phyloP scores from a whole-genome alignment of 2,888 invertebrate genomes.

The Apodemia zela region DNA sequence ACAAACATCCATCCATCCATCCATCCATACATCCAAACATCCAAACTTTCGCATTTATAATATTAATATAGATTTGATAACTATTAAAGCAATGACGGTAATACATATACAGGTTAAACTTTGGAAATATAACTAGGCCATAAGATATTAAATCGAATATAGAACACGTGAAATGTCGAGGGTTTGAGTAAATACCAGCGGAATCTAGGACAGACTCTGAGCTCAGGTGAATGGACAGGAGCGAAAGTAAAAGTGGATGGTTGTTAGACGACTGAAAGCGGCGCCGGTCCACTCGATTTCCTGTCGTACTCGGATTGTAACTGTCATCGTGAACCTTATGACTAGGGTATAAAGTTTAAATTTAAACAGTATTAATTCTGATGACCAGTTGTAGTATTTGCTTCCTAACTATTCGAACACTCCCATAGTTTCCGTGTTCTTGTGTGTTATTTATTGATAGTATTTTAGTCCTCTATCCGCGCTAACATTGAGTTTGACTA shows the following conservation, averaged over 20 bases:
- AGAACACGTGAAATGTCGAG: conserved; percentile 21
- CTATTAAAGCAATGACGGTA: too few relatives aligned
- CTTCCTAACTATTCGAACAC: conserved; percentile 12
- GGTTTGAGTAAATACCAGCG: conserved; percentile 33
- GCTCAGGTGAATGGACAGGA: conserved; percentile 62
- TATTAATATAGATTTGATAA: too few relatives aligned
- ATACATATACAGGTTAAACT: neutral
- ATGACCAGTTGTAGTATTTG: conserved; percentile 7
- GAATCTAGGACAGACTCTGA: conserved; percentile 40
- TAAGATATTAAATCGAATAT: conserved; percentile 1
- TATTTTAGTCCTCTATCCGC: neutral
- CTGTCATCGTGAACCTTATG: conserved; percentile 15
- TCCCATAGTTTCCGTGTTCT: conserved; percentile 12
- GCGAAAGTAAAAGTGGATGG: conserved; percentile 71
- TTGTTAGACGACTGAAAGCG: conserved; percentile 46
- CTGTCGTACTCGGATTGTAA: conserved; percentile 31
- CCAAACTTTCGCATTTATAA: too few relatives aligned
- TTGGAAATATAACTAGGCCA: neutral
- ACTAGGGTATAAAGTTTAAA: conserved; percentile 16
- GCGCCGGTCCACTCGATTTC: conserved; percentile 42
- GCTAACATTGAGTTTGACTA: neutral
- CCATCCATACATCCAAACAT: too few relatives aligned
- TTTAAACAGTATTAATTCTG: neutral
- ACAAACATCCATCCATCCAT: too few relatives aligned
- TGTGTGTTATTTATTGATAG: neutral